A percentile compares a stretch with the other conserved stretches of the same genome.
Conservation (phyloP, 1,140 invertebrate genomes). For the Himalopsyche phryganea region DNA sequence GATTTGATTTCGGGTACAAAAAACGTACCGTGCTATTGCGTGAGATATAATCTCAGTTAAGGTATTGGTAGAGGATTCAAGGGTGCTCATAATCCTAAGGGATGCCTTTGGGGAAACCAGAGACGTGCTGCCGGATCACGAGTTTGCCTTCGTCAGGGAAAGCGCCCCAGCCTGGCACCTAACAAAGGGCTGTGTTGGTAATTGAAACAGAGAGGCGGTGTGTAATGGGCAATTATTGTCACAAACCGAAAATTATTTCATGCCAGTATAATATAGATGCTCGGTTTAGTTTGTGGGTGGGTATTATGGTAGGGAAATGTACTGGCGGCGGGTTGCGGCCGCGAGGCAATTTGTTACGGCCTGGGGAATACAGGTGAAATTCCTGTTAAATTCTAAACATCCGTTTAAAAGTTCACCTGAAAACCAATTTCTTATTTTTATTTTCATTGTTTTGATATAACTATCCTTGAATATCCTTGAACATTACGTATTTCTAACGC, state of each 20-base stretch:
- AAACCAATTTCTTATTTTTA: too few relatives aligned
- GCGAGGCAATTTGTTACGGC: slow-evolving; percentile 18
- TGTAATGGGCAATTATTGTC: slow-evolving; percentile 32
- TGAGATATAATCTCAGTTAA: too few relatives aligned
- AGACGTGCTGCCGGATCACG: too few relatives aligned
- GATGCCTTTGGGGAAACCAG: too few relatives aligned
- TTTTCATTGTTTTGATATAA: too few relatives aligned
- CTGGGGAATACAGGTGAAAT: slow-evolving; percentile 8
- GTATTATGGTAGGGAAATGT: slow-evolving; percentile 12
- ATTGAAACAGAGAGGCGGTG: slow-evolving; percentile 25
- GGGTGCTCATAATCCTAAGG: too few relatives aligned
- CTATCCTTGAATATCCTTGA: too few relatives aligned
- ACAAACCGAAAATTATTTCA: slow-evolving; percentile 25
- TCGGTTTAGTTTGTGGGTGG: slow-evolving; percentile 25
- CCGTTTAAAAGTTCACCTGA: background rate
- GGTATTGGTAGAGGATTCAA: too few relatives aligned
- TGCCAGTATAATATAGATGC: slow-evolving; percentile 10
- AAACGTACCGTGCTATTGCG: too few relatives aligned
- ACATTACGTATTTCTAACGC: too few relatives aligned
- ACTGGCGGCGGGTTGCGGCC: background rate
- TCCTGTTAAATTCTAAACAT: slow-evolving; percentile 4
- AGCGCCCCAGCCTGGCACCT: background rate
- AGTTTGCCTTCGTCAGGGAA: too few relatives aligned
- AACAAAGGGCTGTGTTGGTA: slow-evolving; percentile 7
- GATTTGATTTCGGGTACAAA: too few relatives aligned